phyloP scores from a whole-genome alignment of 2,888 invertebrate genomes.

The Lochmaea crataegi region DNA sequence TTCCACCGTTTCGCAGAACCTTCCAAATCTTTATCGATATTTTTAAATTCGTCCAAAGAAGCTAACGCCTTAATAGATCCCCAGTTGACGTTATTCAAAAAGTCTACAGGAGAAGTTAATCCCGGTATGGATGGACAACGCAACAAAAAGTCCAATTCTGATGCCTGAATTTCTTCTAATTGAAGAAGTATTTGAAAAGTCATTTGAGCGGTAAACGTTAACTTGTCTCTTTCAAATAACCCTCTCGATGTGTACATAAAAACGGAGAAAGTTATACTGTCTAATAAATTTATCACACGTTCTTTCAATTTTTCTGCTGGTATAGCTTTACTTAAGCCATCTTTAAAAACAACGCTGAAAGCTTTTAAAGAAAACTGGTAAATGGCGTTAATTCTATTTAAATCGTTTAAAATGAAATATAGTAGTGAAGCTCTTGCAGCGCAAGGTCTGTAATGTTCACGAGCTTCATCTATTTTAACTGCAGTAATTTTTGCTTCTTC shows the following conservation, averaged over 20 bases:
- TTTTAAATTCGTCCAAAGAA: constrained; percentile 81
- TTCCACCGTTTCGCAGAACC: constrained; percentile 93
- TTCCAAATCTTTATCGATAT: constrained; percentile 91
- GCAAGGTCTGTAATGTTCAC: constrained; percentile 88
- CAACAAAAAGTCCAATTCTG: constrained; percentile 88
- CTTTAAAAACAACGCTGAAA: constrained; percentile 91
- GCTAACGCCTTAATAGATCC: constrained; percentile 90
- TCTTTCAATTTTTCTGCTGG: constrained; percentile 76
- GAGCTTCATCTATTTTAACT: constrained; percentile 88
- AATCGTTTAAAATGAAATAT: constrained; percentile 93
- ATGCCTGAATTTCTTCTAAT: constrained; percentile 75
- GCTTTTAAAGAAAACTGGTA: constrained; percentile 97
- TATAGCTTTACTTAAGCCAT: constrained; percentile 79
- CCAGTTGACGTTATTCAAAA: constrained; percentile 84
- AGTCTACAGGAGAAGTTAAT: constrained; percentile 82
- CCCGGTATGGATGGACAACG: constrained; percentile 85
- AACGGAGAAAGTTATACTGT: constrained; percentile 88
- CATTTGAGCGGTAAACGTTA: constrained; percentile 90
- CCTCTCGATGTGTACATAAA: constrained; percentile 91
- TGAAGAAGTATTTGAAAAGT: constrained; percentile 73
- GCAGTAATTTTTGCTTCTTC: constrained; percentile 88
- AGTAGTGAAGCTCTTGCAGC: constrained; percentile 88
- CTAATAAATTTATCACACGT: constrained; percentile 82
- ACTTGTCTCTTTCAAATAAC: constrained; percentile 90
- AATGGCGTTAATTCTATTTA: constrained; percentile 92